phyloP scores from a whole-genome alignment of 2,888 invertebrate species.

The Antheraea assamensis region DNA sequence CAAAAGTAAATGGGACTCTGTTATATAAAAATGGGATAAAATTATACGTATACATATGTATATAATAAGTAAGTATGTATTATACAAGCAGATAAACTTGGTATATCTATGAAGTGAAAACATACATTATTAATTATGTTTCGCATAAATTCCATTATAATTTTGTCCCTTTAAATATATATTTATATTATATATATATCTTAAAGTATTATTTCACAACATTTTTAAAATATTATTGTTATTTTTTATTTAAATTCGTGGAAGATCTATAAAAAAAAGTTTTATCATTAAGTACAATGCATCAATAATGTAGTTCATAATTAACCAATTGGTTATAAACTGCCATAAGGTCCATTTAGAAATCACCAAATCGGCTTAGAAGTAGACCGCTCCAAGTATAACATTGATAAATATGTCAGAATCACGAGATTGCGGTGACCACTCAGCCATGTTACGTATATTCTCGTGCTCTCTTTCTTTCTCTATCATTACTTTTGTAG shows the following conservation, averaged over 20 bases:
- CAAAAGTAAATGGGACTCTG: neutral
- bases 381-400: too few species aligned
- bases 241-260: neutral
- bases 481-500: too few species aligned
- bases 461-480: too few species aligned
- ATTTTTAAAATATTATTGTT: neutral
- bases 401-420: too few species aligned
- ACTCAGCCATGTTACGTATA: too few species aligned
- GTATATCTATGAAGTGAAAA: neutral
- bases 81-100: neutral
- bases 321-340: neutral
- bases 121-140: neutral
- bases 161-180: neutral
- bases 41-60: neutral
- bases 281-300: neutral
- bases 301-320: neutral
- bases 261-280: neutral
- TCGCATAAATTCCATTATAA: neutral
- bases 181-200: neutral
- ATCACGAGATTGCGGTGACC: too few species aligned
- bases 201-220: neutral
- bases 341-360: too few species aligned
- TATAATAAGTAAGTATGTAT: neutral
- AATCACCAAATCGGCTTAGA: too few species aligned
- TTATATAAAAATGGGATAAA: neutral